These are phyloP conservation scores for Drosophila colorata DNA, from an alignment of 2,888 invertebrate species.

Conservation along the genomic window DNA sequence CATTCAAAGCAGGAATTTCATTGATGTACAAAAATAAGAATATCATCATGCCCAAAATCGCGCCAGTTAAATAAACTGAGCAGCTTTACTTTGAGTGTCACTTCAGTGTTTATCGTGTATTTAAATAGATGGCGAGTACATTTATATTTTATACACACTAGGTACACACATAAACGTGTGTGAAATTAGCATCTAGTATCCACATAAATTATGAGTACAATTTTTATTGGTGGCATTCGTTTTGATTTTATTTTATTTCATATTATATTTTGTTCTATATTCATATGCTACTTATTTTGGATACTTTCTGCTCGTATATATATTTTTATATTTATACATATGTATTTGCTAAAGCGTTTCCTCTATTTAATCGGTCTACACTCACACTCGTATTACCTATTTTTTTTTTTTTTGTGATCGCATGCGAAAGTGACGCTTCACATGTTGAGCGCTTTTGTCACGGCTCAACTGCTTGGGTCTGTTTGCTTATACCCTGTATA, in stretches of 20 bases:
- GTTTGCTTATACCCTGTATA: constrained; percentile 27
- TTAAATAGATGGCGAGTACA: constrained; percentile 8
- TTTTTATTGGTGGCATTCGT: constrained; percentile 32
- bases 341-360: constrained; percentile 44
- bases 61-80: constrained; percentile 25
- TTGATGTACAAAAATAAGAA: constrained; percentile 43
- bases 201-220: constrained; percentile 23
- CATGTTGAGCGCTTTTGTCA: constrained; percentile 66
- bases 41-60: constrained; percentile 18
- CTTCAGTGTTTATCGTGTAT: constrained; percentile 42
- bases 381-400: constrained; percentile 26
- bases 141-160: constrained; percentile 3
- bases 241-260: constrained; percentile 13
- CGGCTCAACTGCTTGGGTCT: constrained; percentile 66
- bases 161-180: constrained; percentile 1
- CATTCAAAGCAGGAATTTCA: constrained; percentile 25
- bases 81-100: constrained; percentile 37
- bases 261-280: constrained; percentile 13
- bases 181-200: constrained; percentile 6
- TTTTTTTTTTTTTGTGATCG: constrained; percentile 34
- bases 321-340: background rate
- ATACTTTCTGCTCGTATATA: background rate
- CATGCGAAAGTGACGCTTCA: constrained; percentile 67
- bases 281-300: background rate
- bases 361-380: constrained; percentile 41